Conservation (phyloP, 2,888 invertebrate species). For the Macrophya alboannulata region DNA sequence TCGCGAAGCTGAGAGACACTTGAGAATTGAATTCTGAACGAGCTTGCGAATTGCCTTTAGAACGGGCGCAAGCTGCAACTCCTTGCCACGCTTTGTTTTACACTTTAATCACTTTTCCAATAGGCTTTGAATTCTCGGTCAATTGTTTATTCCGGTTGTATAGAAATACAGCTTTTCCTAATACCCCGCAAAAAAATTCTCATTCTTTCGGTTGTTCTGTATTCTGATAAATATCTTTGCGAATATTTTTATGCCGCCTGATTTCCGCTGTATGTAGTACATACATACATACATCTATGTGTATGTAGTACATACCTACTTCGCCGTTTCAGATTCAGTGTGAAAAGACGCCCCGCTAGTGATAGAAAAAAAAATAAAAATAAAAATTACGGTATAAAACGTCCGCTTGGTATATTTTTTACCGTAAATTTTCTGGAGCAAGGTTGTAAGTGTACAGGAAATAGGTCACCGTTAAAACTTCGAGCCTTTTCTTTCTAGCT, state of each 20-base stretch:
- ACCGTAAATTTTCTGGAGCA: not conserved
- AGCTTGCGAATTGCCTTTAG: not conserved
- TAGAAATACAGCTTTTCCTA: not conserved
- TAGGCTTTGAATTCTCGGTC: not conserved
- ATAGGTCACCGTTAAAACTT: conserved; percentile 42
- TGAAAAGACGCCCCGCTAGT: not conserved
- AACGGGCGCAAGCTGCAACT: not conserved
- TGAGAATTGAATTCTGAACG: conserved; percentile 14
- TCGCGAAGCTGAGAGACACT: not conserved
- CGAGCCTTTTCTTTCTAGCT: conserved; percentile 21
- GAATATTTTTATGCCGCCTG: no score
- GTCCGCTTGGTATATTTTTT: not conserved
- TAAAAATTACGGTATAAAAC: not conserved
- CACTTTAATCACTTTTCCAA: conserved; percentile 23
- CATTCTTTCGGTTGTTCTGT: no score
- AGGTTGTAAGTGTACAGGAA: not conserved
- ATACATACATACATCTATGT: not conserved
- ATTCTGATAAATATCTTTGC: no score
- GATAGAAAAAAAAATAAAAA: not conserved
- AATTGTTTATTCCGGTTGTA: not conserved
- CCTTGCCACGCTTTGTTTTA: not conserved
- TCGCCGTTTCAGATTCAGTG: not conserved
- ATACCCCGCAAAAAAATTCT: not conserved
- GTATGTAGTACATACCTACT: no score
- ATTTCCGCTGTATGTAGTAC: not conserved